Evolutionary conservation across 2,797 vertebrate genomes (phyloP), one percentile per base, ranked within the genome.

Genomic region (Stomatorhinus walkeri): DNA sequence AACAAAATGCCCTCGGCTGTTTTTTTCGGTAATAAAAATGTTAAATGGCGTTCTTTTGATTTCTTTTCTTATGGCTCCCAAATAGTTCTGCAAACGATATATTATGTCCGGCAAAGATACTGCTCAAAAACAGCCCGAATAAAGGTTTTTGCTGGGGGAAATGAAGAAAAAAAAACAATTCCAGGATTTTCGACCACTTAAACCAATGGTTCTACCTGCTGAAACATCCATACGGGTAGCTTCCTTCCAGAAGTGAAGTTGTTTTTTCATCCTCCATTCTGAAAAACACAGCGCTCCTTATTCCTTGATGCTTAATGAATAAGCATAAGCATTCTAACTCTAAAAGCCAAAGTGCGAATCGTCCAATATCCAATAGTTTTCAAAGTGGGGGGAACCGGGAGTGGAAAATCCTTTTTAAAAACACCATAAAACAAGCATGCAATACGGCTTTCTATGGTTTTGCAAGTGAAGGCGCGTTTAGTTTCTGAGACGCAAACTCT

Each of bases 191-290:
- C 28, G 72, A 19, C 19, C 89, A 90, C 91, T 91, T 93, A 91
- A 90, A 83, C 90, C 92, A 91, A 90, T 12, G 81, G 40, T 36
- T 95, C 92, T 95, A 95, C 94, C 95, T 95, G 94, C 93, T 90
- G 92, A 92, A 90, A 92, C 92, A 94, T 95, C 95, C 95, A 92
- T 92, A 91, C 92, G 89, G 91, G 91, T 93, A 92, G 93, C 94
- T 93, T 92, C 93, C 92, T 93, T 93, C 93, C 93, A 94, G 91
- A 91, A 93, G 93, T 91, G 93, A 89, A 85, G 83, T 94, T 88
- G 92, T 94, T 91, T 94, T 91, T 93, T 94, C 92, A 92, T 93
- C 92, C 93, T 94, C 95, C 95, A 96, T 95, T 92, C 92, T 94
- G 93, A 36, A 72, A 68, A 90, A 79, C 61, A 87, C 87, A 22